A percentile compares a stretch with the other conserved stretches of the same genome.
Conservation (phyloP, 2,797 vertebrate genomes). For the Anniella stebbinsi region DNA sequence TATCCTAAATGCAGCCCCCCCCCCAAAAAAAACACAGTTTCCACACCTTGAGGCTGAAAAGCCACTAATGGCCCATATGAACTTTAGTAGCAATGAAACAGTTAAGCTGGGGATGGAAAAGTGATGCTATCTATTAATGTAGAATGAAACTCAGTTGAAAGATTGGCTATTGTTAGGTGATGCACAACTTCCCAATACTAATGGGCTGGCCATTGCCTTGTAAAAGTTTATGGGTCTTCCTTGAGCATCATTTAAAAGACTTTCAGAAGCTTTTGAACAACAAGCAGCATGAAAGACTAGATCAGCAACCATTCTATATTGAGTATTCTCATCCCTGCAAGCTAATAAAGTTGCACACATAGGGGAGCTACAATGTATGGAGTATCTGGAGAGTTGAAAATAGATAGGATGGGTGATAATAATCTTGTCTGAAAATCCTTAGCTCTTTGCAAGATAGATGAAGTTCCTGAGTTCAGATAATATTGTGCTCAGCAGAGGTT, state of each 20-base stretch:
- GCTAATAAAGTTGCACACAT: conserved; percentile 22
- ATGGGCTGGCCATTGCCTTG: background rate
- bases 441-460: background rate
- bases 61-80: accelerated
- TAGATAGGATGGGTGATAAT: conserved; percentile 39
- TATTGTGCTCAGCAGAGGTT: background rate
- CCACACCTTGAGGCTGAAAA: background rate
- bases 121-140: background rate
- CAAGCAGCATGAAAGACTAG: conserved; percentile 23
- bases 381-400: conserved; percentile 34
- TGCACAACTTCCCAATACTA: conserved; percentile 27
- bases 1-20: background rate
- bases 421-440: conserved; percentile 42
- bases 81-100: background rate
- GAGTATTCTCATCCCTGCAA: conserved; percentile 35
- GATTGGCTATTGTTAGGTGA: background rate
- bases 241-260: background rate
- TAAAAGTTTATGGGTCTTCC: conserved; percentile 6
- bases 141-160: background rate
- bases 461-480: background rate
- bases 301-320: conserved; percentile 2
- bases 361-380: conserved; percentile 45
- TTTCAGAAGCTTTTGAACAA: background rate
- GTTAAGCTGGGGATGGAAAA: background rate
- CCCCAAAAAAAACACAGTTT: background rate